These are phyloP conservation scores for Nomada ferruginata DNA, from an alignment of 2,888 invertebrate species.

Conservation along the genomic window DNA sequence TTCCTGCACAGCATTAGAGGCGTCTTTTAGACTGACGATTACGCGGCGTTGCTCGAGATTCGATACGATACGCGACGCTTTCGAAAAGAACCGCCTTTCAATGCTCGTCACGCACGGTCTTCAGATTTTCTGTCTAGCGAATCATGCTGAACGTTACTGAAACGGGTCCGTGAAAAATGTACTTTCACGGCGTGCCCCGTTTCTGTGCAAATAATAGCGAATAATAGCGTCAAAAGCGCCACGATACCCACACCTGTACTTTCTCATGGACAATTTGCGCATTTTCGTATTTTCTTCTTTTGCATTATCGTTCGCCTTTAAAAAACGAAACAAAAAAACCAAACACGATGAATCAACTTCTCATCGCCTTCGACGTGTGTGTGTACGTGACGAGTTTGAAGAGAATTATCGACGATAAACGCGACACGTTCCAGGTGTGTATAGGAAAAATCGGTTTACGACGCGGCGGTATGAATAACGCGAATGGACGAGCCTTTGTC, in stretches of 20 bases:
- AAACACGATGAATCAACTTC: not conserved
- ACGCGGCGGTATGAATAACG: slow-evolving; percentile 9
- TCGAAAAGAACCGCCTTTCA: slow-evolving; percentile 29
- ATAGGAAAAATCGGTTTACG: slow-evolving; percentile 22
- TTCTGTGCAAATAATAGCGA: slow-evolving; percentile 52
- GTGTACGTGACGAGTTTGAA: not conserved
- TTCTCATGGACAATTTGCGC: too few relatives aligned
- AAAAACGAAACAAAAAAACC: not conserved
- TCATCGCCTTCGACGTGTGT: not conserved
- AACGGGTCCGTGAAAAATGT: slow-evolving; percentile 41
- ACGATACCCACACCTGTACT: too few relatives aligned
- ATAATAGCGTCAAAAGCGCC: slow-evolving; percentile 7
- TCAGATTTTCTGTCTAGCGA: slow-evolving; percentile 44
- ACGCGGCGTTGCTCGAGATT: slow-evolving; percentile 60
- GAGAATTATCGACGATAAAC: slow-evolving; percentile 2
- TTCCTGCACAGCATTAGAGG: slow-evolving; percentile 49
- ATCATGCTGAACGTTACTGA: slow-evolving; percentile 45
- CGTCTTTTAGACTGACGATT: slow-evolving; percentile 54
- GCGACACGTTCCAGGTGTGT: not conserved
- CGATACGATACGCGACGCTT: slow-evolving; percentile 27
- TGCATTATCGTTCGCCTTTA: not conserved
- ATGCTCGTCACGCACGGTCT: slow-evolving; percentile 54
- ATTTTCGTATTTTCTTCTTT: too few relatives aligned
- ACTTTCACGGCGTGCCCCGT: slow-evolving; percentile 60
- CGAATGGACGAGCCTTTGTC: slow-evolving; percentile 29